Evolutionary conservation across 2,888 invertebrate genomes (phyloP).

Genomic region (Trissolcus japonicus): DNA sequence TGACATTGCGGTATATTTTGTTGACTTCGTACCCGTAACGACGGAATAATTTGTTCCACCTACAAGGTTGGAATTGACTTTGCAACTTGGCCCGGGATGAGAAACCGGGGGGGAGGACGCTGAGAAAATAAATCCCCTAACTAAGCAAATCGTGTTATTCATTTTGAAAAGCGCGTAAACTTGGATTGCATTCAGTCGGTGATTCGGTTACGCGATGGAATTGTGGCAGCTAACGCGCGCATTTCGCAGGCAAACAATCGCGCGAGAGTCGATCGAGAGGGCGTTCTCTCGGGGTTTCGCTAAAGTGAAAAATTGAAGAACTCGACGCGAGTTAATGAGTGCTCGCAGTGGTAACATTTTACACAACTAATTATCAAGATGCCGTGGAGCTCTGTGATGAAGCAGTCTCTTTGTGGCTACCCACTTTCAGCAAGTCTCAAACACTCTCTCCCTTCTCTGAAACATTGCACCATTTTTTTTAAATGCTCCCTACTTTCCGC

Average conservation of each 20-base stretch:
- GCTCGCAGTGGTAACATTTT: constrained; percentile 24
- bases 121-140: constrained; percentile 20
- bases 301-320: constrained; percentile 29
- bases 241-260: neutral
- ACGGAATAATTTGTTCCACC: constrained; percentile 33
- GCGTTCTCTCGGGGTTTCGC: neutral
- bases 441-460: constrained; percentile 20
- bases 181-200: constrained; percentile 18
- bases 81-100: constrained; percentile 17
- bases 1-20: constrained; percentile 9
- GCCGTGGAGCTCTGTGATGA: constrained; percentile 30
- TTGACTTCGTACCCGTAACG: constrained; percentile 24
- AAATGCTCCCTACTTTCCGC: constrained; percentile 13
- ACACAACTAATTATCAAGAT: constrained; percentile 39
- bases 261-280: neutral
- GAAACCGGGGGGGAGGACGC: no score
- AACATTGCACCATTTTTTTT: constrained; percentile 17
- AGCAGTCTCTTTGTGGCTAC: constrained; percentile 30
- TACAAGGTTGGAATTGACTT: constrained; percentile 30
- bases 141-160: constrained; percentile 17
- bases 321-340: constrained; percentile 12
- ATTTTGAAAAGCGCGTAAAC: constrained; percentile 21
- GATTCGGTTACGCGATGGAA: constrained; percentile 15
- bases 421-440: constrained; percentile 28
- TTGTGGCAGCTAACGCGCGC: neutral